phyloP scores from a whole-genome alignment of 2,113 vertebrate genomes.

The Emydura subglobosa region DNA sequence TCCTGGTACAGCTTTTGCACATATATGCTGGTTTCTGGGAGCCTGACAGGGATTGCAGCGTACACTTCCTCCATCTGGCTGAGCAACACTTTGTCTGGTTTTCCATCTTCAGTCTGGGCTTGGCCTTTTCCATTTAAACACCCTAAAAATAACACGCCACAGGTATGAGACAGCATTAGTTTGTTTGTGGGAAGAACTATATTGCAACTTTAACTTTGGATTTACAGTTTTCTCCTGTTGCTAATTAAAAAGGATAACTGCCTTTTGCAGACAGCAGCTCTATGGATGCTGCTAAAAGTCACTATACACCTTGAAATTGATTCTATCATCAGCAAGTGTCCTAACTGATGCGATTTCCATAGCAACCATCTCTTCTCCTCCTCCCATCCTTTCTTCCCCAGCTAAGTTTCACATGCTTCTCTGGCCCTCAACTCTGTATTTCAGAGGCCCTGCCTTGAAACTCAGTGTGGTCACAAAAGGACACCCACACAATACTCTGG shows the following conservation, averaged over 20 bases:
- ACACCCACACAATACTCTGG: not conserved
- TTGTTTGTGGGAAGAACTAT: not conserved
- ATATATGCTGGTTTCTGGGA: slow-evolving; percentile 82
- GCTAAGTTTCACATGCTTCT: slow-evolving; percentile 2
- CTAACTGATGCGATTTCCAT: not conserved
- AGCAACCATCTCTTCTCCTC: not conserved
- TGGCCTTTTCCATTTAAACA: slow-evolving; percentile 92
- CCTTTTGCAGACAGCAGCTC: not conserved
- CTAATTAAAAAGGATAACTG: not conserved
- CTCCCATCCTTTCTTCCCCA: not conserved
- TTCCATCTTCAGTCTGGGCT: slow-evolving; percentile 79
- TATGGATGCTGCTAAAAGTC: not conserved
- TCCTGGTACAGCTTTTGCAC: slow-evolving; percentile 90
- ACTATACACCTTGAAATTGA: not conserved
- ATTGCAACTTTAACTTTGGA: not conserved
- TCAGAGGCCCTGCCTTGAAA: slow-evolving; percentile 25
- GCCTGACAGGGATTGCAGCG: slow-evolving; percentile 82
- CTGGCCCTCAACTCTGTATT: slow-evolving; percentile 20
- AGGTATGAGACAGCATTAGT: not conserved
- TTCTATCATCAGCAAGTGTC: not conserved
- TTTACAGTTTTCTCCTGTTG: not conserved
- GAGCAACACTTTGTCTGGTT: slow-evolving; percentile 84
- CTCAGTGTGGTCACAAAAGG: not conserved
- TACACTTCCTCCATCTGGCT: slow-evolving; percentile 92
- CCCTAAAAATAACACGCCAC: slow-evolving; percentile 74